A percentile compares a stretch with the other conserved stretches of the same genome.
Conservation (phyloP, 2,113 vertebrate genomes). For the Sprattus sprattus region DNA sequence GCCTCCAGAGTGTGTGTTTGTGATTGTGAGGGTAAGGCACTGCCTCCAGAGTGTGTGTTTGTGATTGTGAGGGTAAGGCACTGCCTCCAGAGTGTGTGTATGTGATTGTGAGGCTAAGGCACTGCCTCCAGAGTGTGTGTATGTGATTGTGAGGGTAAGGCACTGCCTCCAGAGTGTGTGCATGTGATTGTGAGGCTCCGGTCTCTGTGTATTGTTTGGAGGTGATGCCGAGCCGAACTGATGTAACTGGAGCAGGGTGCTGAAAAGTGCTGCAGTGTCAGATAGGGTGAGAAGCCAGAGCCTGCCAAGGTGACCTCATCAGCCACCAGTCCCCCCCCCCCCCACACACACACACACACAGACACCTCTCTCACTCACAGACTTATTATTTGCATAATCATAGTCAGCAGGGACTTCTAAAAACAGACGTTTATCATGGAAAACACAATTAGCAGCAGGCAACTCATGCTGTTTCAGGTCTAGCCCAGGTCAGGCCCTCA, state of each 20-base stretch:
- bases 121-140: too few relatives aligned
- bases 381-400: slow-evolving; percentile 53
- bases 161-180: too few relatives aligned
- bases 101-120: too few relatives aligned
- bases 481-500: neutral
- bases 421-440: slow-evolving; percentile 49
- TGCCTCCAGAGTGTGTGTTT: neutral
- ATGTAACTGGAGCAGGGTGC: neutral
- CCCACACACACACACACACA: neutral
- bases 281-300: neutral
- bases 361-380: neutral
- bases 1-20: too few relatives aligned
- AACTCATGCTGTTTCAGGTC: too few relatives aligned
- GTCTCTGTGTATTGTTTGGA: too few relatives aligned
- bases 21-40: neutral
- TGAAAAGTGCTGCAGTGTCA: neutral
- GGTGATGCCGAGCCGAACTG: neutral
- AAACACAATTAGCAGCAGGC: slow-evolving; percentile 23
- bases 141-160: neutral
- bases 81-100: neutral
- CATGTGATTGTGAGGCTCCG: neutral
- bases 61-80: neutral
- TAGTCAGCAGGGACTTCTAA: slow-evolving; percentile 23
- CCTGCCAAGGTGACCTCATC: neutral
- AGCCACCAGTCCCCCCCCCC: too few relatives aligned